Evolutionary conservation across 2,113 vertebrate genomes (phyloP).

Genomic region (Cricetomys ansorgei): DNA sequence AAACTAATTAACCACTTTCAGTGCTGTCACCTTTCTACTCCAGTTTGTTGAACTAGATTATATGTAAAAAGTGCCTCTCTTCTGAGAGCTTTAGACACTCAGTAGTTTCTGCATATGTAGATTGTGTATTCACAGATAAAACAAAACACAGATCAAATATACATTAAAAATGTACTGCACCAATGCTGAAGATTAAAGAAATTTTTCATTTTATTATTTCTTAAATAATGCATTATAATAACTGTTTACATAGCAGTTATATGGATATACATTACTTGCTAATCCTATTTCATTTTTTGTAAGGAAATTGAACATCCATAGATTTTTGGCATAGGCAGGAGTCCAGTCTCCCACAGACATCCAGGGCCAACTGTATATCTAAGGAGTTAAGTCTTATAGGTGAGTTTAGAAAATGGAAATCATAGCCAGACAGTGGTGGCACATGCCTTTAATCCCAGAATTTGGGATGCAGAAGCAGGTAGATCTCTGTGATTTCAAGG

Average conservation of each 20-base stretch:
- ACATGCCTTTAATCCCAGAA: too few relatives aligned
- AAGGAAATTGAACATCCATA: background rate
- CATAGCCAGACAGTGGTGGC: too few relatives aligned
- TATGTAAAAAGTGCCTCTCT: conserved; percentile 1
- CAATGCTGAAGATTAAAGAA: background rate
- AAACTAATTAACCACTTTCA: background rate
- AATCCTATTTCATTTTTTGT: background rate
- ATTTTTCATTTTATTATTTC: background rate
- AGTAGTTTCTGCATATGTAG: background rate
- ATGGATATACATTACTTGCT: background rate
- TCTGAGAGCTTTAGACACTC: background rate
- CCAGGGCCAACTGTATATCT: background rate
- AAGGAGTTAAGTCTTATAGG: conserved; percentile 24
- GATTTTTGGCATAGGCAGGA: background rate
- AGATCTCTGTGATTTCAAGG: too few relatives aligned
- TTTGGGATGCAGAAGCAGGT: too few relatives aligned
- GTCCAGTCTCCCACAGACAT: background rate
- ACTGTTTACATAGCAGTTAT: background rate
- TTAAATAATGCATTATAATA: background rate
- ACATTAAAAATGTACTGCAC: background rate
- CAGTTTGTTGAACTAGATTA: background rate
- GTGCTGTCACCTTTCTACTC: background rate
- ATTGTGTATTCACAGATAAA: background rate
- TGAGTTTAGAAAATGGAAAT: background rate
- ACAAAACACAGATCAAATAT: background rate